phyloP scores from a whole-genome alignment of 2,888 invertebrate species.

The Acleris literana region DNA sequence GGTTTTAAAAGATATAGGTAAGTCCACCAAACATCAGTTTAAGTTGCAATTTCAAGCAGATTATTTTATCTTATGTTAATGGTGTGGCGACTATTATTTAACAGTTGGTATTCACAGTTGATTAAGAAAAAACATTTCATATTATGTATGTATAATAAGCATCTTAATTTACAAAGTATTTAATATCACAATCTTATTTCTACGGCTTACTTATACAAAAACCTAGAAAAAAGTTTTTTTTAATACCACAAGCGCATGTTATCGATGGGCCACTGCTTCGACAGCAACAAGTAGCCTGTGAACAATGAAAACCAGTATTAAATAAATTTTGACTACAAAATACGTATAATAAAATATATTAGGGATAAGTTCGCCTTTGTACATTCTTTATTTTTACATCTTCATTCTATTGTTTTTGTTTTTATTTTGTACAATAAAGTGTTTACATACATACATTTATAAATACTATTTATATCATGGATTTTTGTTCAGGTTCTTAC shows the following conservation, averaged over 20 bases:
- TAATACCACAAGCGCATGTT: slow-evolving; percentile 8
- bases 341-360: background rate
- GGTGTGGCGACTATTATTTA: too few relatives aligned
- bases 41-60: too few relatives aligned
- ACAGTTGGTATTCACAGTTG: background rate
- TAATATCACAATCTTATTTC: slow-evolving; percentile 47
- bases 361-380: too few relatives aligned
- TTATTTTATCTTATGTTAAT: too few relatives aligned
- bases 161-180: slow-evolving; percentile 25
- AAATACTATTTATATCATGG: slow-evolving; percentile 1
- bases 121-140: background rate
- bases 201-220: slow-evolving; percentile 2
- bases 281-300: slow-evolving; percentile 60
- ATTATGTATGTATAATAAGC: background rate
- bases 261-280: slow-evolving; percentile 54
- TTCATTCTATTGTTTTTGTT: too few relatives aligned
- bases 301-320: slow-evolving; percentile 25
- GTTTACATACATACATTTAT: too few relatives aligned
- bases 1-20: too few relatives aligned
- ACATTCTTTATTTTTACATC: too few relatives aligned
- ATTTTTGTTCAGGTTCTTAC: slow-evolving; percentile 45
- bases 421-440: too few relatives aligned
- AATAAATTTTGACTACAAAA: slow-evolving; percentile 1
- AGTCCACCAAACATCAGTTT: too few relatives aligned
- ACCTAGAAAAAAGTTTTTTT: background rate